A percentile compares a stretch with the other conserved stretches of the same genome.
These are phyloP conservation scores for Pampusana beccarii DNA, from an alignment of 2,113 vertebrate genomes.

Conservation along the genomic window DNA sequence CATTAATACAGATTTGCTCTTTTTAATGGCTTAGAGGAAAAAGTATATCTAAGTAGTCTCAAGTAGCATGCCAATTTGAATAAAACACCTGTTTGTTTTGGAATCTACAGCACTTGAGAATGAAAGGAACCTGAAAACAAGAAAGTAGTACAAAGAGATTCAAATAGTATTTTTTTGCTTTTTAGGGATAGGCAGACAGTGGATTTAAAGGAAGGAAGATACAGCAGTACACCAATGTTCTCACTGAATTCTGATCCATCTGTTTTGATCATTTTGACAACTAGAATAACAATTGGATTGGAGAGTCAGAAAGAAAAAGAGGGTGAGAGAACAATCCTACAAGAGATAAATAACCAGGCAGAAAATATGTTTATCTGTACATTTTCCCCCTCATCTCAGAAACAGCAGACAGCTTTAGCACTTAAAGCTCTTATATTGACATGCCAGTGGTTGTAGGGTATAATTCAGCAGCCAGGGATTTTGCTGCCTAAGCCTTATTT, in stretches of 20 bases:
- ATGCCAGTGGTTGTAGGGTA: neutral
- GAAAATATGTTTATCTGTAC: neutral
- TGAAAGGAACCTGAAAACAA: neutral
- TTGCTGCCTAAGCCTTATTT: neutral
- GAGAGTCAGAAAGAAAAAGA: neutral
- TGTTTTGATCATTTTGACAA: neutral
- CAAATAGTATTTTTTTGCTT: neutral
- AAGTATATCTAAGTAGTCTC: neutral
- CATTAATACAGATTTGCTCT: neutral
- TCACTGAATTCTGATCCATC: neutral
- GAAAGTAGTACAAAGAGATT: neutral
- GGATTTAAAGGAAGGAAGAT: neutral
- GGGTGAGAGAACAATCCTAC: neutral
- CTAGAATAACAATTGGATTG: neutral
- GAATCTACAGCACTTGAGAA: neutral
- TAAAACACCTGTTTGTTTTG: neutral
- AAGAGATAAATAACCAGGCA: neutral
- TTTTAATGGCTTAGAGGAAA: neutral
- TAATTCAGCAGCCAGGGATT: conserved; percentile 9
- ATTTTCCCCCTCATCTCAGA: neutral
- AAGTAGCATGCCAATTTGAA: neutral
- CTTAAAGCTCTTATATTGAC: neutral
- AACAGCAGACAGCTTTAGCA: neutral
- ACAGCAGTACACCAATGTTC: rapidly evolving
- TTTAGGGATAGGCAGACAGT: neutral